These are phyloP conservation scores for Pseudomyrmex concolor DNA, from an alignment of 1,140 invertebrate genomes.

Conservation along the genomic window DNA sequence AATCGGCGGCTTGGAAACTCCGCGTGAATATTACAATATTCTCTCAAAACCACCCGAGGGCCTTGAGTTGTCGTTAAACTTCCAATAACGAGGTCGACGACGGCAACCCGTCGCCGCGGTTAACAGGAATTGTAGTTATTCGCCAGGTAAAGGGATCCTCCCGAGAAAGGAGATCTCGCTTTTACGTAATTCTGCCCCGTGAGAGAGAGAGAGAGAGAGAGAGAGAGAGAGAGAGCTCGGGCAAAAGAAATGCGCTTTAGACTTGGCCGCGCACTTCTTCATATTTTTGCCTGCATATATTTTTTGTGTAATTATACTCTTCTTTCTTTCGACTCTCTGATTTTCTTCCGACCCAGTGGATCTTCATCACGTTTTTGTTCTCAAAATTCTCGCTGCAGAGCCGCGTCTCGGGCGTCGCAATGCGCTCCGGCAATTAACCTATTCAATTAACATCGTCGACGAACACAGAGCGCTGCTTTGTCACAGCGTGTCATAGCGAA, in stretches of 20 bases:
- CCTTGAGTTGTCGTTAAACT: conserved; percentile 19
- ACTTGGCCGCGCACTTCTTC: background rate
- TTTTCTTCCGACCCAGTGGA: background rate
- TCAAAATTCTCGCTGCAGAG: conserved; percentile 12
- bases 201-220: too few species aligned
- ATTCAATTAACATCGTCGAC: conserved; percentile 34
- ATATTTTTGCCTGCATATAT: conserved; percentile 30
- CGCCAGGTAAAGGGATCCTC: background rate
- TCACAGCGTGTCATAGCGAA: background rate
- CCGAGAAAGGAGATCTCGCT: background rate
- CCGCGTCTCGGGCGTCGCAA: conserved; percentile 33
- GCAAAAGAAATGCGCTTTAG: too few species aligned
- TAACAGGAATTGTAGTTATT: conserved; percentile 47
- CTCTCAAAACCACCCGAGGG: conserved; percentile 12
- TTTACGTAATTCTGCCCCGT: too few species aligned
- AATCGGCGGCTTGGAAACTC: background rate
- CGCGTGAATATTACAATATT: background rate
- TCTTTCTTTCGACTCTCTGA: background rate
- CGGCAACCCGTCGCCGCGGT: conserved; percentile 26
- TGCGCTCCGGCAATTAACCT: conserved; percentile 32
- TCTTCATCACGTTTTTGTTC: conserved; percentile 29
- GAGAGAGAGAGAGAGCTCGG: too few species aligned
- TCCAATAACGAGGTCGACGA: conserved; percentile 36
- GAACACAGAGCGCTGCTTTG: background rate
- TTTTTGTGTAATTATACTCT: conserved; percentile 34